phyloP scores from a whole-genome alignment of 2,888 invertebrate species.

The Lepidonotus clava region DNA sequence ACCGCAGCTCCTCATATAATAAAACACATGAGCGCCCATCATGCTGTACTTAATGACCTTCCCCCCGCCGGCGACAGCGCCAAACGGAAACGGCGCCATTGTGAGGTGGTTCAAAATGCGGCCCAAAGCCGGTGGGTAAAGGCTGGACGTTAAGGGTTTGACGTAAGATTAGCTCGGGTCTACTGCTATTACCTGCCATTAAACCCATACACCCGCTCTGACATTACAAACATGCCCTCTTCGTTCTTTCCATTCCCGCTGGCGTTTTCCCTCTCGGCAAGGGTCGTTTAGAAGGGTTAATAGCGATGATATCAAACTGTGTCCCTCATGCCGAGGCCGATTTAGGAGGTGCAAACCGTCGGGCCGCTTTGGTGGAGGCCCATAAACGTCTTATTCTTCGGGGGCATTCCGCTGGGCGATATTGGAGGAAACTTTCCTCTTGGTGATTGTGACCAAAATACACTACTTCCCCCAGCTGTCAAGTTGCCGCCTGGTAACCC shows the following conservation, averaged over 20 bases:
- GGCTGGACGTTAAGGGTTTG: too few relatives aligned
- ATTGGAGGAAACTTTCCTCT: too few relatives aligned
- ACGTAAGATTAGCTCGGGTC: background rate
- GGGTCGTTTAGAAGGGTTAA: slow-evolving; percentile 18
- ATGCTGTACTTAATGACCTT: slow-evolving; percentile 21
- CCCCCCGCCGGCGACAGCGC: background rate
- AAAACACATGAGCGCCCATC: slow-evolving; percentile 40
- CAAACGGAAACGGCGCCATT: slow-evolving; percentile 33
- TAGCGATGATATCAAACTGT: slow-evolving; percentile 26
- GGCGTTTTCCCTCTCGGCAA: background rate
- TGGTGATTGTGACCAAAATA: too few relatives aligned
- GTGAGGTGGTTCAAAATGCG: background rate
- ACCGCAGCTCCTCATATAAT: background rate
- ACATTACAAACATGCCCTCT: background rate
- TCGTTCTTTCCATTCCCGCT: background rate
- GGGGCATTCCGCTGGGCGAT: background rate
- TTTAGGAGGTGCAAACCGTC: background rate
- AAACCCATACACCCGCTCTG: too few relatives aligned
- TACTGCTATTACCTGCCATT: background rate
- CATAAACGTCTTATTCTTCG: background rate
- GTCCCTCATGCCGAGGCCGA: background rate
- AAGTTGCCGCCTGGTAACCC: background rate
- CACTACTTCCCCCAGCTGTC: background rate
- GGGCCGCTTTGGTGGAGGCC: background rate
- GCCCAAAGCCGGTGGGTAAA: too few relatives aligned